Conservation (phyloP, 1,140 invertebrate genomes). For the Chironomus tepperi region DNA sequence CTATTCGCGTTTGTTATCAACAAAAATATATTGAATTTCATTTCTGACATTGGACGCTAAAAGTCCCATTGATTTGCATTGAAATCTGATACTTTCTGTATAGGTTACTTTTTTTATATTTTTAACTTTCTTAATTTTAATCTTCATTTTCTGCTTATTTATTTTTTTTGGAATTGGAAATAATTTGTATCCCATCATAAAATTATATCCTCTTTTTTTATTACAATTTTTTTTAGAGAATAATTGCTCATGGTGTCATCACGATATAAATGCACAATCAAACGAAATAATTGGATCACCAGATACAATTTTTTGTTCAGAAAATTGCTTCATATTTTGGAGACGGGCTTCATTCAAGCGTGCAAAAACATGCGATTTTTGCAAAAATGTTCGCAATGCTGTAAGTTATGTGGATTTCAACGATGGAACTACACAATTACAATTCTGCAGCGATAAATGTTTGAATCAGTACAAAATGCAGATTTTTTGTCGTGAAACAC, state of each 20-base stretch:
- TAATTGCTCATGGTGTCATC: slow-evolving; percentile 52
- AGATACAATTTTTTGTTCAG: slow-evolving; percentile 66
- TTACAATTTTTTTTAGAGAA: slow-evolving; percentile 39
- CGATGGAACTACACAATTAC: slow-evolving; percentile 67
- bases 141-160: slow-evolving; percentile 16
- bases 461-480: slow-evolving; percentile 94
- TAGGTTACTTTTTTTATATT: slow-evolving; percentile 4
- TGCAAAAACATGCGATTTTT: slow-evolving; percentile 90
- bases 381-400: slow-evolving; percentile 77
- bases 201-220: background rate
- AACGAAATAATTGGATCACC: slow-evolving; percentile 46
- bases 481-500: slow-evolving; percentile 85
- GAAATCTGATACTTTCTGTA: slow-evolving; percentile 8
- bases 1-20: background rate
- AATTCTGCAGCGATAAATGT: slow-evolving; percentile 83
- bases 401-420: slow-evolving; percentile 86
- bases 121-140: slow-evolving; percentile 19
- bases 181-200: background rate
- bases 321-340: slow-evolving; percentile 81
- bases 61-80: background rate
- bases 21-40: slow-evolving; percentile 15
- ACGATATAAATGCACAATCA: slow-evolving; percentile 44
- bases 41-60: slow-evolving; percentile 9
- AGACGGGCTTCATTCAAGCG: slow-evolving; percentile 79
- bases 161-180: slow-evolving; percentile 20